phyloP scores from a whole-genome alignment of 2,113 vertebrate genomes.

The Nannobrachium achirus region DNA sequence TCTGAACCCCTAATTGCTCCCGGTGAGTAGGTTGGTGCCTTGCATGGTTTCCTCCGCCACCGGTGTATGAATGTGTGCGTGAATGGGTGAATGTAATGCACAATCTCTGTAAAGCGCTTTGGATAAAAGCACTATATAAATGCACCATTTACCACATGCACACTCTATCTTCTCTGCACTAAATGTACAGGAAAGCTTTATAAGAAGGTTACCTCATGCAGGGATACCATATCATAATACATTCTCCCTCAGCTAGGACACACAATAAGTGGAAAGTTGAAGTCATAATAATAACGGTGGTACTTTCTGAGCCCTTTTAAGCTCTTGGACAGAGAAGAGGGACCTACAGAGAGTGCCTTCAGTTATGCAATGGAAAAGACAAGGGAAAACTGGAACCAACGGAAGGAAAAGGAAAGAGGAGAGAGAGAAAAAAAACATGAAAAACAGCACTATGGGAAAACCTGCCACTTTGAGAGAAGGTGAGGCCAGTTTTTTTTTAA shows the following conservation, averaged over 20 bases:
- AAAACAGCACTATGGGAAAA: conserved; percentile 64
- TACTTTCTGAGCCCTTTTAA: conserved; percentile 67
- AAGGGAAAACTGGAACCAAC: conserved; percentile 57
- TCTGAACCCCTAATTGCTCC: too few species aligned
- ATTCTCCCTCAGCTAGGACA: conserved; percentile 57
- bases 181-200: background rate
- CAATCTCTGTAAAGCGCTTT: too few species aligned
- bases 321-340: conserved; percentile 64
- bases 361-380: conserved; percentile 76
- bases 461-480: conserved; percentile 63
- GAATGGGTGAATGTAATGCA: too few species aligned
- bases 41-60: too few species aligned
- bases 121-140: too few species aligned
- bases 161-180: too few species aligned
- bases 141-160: too few species aligned
- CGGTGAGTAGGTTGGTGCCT: too few species aligned
- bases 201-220: conserved; percentile 34
- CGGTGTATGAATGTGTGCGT: too few species aligned
- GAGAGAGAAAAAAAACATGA: conserved; percentile 46
- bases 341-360: conserved; percentile 65
- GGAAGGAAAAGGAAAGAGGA: conserved; percentile 48
- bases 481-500: conserved; percentile 60
- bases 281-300: conserved; percentile 61
- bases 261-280: conserved; percentile 71
- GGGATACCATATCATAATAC: conserved; percentile 34